A percentile compares a stretch with the other conserved stretches of the same genome.
Conservation (phyloP, 2,797 vertebrate genomes). For the Enteromius mattozi region DNA sequence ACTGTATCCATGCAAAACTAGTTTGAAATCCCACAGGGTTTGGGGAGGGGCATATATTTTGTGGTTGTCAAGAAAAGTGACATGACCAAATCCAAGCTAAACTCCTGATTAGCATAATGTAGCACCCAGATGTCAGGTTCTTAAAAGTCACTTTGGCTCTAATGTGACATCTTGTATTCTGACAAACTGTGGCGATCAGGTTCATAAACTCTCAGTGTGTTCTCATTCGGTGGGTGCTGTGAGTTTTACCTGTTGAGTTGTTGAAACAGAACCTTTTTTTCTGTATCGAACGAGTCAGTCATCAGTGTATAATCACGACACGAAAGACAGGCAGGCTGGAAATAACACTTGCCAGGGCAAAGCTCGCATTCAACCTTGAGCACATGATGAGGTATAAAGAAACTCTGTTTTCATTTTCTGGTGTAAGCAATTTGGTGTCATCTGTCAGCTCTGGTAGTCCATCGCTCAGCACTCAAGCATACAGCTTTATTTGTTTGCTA, state of each 20-base stretch:
- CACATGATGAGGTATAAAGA: constrained; percentile 27
- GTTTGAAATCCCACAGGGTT: constrained; percentile 14
- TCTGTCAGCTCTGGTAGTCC: constrained; percentile 29
- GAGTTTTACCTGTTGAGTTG: constrained; percentile 12
- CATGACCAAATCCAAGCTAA: constrained; percentile 32
- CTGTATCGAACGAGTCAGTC: constrained; percentile 20
- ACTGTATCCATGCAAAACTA: constrained; percentile 3
- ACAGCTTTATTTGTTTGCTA: constrained; percentile 18
- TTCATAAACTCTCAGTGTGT: not conserved
- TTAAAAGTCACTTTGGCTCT: constrained; percentile 13
- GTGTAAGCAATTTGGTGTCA: constrained; percentile 13
- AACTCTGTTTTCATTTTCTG: constrained; percentile 37
- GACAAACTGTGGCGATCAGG: not conserved
- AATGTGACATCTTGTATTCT: constrained; percentile 16
- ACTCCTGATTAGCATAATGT: constrained; percentile 22
- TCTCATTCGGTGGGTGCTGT: not conserved
- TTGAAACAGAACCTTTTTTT: not conserved
- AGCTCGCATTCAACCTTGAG: constrained; percentile 30
- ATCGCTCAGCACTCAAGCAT: not conserved
- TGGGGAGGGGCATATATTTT: constrained; percentile 8
- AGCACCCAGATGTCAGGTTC: constrained; percentile 12
- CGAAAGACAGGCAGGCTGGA: constrained; percentile 14
- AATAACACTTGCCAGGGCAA: constrained; percentile 37
- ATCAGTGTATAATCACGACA: constrained; percentile 9
- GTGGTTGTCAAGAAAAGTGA: constrained; percentile 7